Evolutionary conservation across 2,888 invertebrate species (phyloP), one percentile per base, ranked within the genome.

Genomic region (Acleris cristana): DNA sequence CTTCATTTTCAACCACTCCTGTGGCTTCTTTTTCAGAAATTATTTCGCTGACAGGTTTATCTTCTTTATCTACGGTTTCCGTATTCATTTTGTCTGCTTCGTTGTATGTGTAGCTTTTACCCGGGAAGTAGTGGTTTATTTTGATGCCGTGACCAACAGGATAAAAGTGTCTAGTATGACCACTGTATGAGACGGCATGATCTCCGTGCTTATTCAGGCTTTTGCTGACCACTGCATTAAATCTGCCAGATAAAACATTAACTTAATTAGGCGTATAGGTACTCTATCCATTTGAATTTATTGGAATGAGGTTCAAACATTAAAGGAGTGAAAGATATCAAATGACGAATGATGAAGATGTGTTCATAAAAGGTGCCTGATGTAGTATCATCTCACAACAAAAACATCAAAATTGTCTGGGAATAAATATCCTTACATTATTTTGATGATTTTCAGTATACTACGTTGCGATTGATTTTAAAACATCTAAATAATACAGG

Each of bases 161-260:
- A 55, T 81, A 79, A 68, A 87, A 92, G 64, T 87, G 84, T 65
- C 87, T 85, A 0, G 86, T 85, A 51, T 89, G 88, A 4, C 81
- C 90, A 59, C 84, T 81, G 7, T 81, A 72, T 2, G 92, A 92
- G 65, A 78, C 83, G 1, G 92, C 91, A 63, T 89, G 77, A 55
- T 86, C 83, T 19, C 90, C 89, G 63, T 92, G 92, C 67, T 87
- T 90, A 65, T 87, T 84, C 0, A 88, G 72, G 16, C 82, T 84
- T 74, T 93, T 94, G 74, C 93, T 94, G 7, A 94, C 94, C 19
- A 94, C 83, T 6, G 94, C 94, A 74, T 94, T 94, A 73, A 94
- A 94, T 55, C 94, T 94, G 79, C 23, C 79, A 78, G 12, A 21
- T 34, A 51, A 10, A 60, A 40, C 14, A 51, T 3, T 12, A 26